Evolutionary conservation across 2,113 vertebrate species (phyloP).

Genomic region (Halcyon senegalensis): DNA sequence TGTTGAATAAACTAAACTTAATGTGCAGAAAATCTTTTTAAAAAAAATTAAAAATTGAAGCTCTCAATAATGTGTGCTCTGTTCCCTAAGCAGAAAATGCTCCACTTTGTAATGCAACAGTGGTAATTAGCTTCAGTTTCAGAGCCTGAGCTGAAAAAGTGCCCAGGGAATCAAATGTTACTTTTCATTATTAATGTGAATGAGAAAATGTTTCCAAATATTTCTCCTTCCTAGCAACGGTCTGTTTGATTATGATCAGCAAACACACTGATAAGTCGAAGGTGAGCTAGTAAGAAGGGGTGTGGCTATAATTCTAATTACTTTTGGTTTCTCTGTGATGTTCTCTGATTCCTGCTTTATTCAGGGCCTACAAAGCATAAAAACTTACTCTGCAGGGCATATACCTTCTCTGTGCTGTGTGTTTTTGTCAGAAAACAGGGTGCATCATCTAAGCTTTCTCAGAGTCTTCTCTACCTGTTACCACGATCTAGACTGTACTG

Average conservation of each 20-base stretch:
- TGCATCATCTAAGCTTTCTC: neutral
- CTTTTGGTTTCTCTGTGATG: neutral
- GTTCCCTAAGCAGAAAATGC: constrained; percentile 24
- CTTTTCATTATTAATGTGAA: constrained; percentile 59
- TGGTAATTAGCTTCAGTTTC: constrained; percentile 69
- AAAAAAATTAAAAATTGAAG: neutral
- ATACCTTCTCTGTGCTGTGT: neutral
- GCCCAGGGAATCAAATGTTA: constrained; percentile 53
- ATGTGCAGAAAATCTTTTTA: neutral
- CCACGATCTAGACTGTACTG: neutral
- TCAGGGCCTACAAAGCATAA: neutral
- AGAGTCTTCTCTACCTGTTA: neutral
- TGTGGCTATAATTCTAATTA: neutral
- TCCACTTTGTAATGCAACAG: constrained; percentile 21
- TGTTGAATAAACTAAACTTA: constrained; percentile 19
- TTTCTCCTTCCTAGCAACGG: neutral
- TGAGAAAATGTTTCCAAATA: constrained; percentile 32
- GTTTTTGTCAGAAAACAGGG: neutral
- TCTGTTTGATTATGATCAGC: neutral
- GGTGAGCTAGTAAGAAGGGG: neutral
- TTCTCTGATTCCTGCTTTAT: neutral
- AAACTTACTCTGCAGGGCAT: neutral
- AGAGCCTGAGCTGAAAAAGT: constrained; percentile 42
- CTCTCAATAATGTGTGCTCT: neutral
- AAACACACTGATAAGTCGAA: neutral